Evolutionary conservation across 2,888 invertebrate genomes (phyloP).

Genomic region (Mythimna ferrago): DNA sequence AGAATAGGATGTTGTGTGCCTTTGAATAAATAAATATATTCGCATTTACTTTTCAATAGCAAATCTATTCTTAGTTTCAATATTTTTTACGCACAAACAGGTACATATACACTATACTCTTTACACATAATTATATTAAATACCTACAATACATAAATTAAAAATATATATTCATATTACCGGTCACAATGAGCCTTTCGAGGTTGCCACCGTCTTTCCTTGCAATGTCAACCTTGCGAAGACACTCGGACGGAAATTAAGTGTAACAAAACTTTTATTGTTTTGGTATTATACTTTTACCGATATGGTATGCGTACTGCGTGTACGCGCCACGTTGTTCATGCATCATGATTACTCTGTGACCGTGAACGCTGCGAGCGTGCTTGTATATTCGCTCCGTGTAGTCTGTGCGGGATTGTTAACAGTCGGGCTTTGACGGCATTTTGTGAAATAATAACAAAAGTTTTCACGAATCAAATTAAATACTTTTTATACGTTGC

Average conservation of each 20-base stretch:
- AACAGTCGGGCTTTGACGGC: conserved; percentile 7
- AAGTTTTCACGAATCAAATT: background rate
- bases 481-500: background rate
- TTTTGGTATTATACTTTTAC: background rate
- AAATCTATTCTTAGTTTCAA: background rate
- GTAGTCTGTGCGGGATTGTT: conserved; percentile 21
- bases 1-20: conserved; percentile 2
- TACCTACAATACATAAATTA: no score
- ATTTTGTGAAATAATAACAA: conserved; percentile 5
- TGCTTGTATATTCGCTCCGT: conserved; percentile 25
- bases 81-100: background rate
- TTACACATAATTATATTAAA: no score
- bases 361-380: conserved; percentile 15
- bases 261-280: background rate
- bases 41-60: background rate
- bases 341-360: conserved; percentile 34
- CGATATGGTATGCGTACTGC: conserved; percentile 11
- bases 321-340: conserved; percentile 23
- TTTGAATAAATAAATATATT: background rate
- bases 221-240: no score
- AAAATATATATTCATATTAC: no score
- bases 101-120: no score
- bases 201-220: no score
- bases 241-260: background rate
- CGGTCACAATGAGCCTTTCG: no score